Evolutionary conservation across 2,113 vertebrate genomes (phyloP).

Genomic region (Microcebus murinus): DNA sequence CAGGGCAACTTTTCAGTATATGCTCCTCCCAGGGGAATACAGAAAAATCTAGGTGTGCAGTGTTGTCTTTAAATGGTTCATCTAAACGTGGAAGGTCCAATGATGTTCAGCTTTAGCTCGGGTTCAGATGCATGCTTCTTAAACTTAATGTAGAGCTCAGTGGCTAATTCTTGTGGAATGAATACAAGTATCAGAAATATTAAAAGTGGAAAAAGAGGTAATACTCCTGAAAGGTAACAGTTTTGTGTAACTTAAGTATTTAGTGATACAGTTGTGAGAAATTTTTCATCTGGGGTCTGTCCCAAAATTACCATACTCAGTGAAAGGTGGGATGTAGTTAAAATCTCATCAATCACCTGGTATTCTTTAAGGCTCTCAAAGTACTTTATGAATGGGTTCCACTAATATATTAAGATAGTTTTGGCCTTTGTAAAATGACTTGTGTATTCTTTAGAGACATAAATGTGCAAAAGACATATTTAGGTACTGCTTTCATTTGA

Average conservation of each 20-base stretch:
- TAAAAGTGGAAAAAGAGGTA: not conserved
- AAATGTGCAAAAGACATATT: not conserved
- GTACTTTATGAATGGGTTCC: not conserved
- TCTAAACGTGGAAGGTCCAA: not conserved
- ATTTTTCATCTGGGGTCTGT: conserved; percentile 8
- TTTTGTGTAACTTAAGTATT: not conserved
- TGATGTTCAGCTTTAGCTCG: not conserved
- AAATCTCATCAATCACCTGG: not conserved
- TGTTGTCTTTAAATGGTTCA: conserved; percentile 41
- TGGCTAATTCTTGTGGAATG: not conserved
- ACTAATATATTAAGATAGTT: not conserved
- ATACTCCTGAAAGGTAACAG: not conserved
- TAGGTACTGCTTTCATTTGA: conserved; percentile 9
- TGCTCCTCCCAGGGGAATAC: too few relatives aligned
- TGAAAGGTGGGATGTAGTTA: conserved; percentile 23
- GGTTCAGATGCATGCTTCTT: not conserved
- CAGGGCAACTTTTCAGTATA: too few relatives aligned
- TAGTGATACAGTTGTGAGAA: not conserved
- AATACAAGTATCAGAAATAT: conserved; percentile 20
- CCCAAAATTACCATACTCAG: not conserved
- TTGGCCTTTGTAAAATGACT: conserved; percentile 23
- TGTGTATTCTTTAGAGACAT: not conserved
- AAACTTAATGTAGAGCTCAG: not conserved
- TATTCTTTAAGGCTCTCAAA: conserved; percentile 34
- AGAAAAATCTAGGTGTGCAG: not conserved